phyloP scores from a whole-genome alignment of 1,140 invertebrate genomes.

The Spodoptera litura region DNA sequence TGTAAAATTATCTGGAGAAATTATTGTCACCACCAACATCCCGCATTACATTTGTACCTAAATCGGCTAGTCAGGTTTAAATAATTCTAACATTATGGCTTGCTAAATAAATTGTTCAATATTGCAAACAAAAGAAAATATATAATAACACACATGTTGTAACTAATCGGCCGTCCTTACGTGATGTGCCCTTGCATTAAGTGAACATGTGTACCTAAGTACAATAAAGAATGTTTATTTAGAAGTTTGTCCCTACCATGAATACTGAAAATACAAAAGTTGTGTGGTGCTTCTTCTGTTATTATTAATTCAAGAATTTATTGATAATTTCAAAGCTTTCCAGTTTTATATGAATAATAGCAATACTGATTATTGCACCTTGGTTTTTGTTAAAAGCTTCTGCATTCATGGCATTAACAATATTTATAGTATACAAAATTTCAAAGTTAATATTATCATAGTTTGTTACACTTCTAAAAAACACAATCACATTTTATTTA shows the following conservation, averaged over 20 bases:
- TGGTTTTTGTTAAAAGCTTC: background rate
- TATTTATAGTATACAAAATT: slow-evolving; percentile 14
- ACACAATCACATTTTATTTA: slow-evolving; percentile 45
- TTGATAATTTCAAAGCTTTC: background rate
- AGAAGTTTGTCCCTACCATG: background rate
- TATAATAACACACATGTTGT: background rate
- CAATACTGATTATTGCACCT: background rate
- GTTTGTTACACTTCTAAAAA: slow-evolving; percentile 43
- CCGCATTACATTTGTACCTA: background rate
- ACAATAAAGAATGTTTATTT: slow-evolving; percentile 18
- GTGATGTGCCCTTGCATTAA: slow-evolving; percentile 31
- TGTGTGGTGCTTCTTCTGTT: too few relatives aligned
- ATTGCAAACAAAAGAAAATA: background rate
- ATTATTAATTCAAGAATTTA: too few relatives aligned
- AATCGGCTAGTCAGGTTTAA: background rate
- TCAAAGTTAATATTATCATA: slow-evolving; percentile 18
- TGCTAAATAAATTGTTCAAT: slow-evolving; percentile 2
- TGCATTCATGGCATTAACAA: background rate
- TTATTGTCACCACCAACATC: slow-evolving; percentile 40
- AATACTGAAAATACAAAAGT: background rate
- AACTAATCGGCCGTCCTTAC: slow-evolving; percentile 13
- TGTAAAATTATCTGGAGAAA: slow-evolving; percentile 8
- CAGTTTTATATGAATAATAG: background rate
- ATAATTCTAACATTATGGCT: slow-evolving; percentile 1
- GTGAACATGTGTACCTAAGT: background rate